phyloP scores from a whole-genome alignment of 2,888 invertebrate species.

The Caradrina clavipalpis region DNA sequence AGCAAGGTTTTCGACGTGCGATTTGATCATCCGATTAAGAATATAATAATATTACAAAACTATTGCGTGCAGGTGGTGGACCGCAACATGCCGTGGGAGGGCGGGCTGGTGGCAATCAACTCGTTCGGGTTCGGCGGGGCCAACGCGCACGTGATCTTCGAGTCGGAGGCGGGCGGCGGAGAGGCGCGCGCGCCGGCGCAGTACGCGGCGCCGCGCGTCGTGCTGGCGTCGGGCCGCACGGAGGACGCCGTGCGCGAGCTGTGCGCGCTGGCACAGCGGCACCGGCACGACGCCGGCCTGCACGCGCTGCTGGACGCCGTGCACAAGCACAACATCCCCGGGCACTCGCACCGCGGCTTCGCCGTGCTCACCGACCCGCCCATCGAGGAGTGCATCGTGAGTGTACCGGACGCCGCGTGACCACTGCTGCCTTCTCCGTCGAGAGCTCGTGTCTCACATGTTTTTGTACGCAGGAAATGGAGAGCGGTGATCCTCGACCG shows the following conservation, averaged over 20 bases:
- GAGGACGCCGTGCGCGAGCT: conserved; percentile 93
- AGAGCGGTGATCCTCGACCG: conserved; percentile 92
- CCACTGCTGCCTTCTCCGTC: too few species aligned
- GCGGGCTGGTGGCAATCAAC: conserved; percentile 98
- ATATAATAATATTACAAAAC: background rate
- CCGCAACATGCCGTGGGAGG: conserved; percentile 95
- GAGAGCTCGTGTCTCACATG: background rate
- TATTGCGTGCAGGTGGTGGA: conserved; percentile 92
- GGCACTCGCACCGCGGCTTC: conserved; percentile 96
- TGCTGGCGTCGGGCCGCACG: conserved; percentile 96
- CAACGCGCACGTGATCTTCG: conserved; percentile 97
- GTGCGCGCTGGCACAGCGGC: conserved; percentile 92
- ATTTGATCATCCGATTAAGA: background rate
- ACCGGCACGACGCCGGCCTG: conserved; percentile 93
- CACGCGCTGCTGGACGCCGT: conserved; percentile 94
- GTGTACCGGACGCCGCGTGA: conserved; percentile 29
- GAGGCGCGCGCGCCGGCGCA: conserved; percentile 88
- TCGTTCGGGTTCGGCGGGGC: conserved; percentile 99
- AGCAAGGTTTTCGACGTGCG: background rate
- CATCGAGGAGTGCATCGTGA: conserved; percentile 68
- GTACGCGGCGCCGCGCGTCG: conserved; percentile 86
- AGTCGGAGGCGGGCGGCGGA: conserved; percentile 92
- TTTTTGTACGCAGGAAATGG: conserved; percentile 71
- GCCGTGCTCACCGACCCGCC: conserved; percentile 89
- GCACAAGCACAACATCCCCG: conserved; percentile 93